Conservation (phyloP, 2,113 vertebrate species). For the Bagarius yarrelli region DNA sequence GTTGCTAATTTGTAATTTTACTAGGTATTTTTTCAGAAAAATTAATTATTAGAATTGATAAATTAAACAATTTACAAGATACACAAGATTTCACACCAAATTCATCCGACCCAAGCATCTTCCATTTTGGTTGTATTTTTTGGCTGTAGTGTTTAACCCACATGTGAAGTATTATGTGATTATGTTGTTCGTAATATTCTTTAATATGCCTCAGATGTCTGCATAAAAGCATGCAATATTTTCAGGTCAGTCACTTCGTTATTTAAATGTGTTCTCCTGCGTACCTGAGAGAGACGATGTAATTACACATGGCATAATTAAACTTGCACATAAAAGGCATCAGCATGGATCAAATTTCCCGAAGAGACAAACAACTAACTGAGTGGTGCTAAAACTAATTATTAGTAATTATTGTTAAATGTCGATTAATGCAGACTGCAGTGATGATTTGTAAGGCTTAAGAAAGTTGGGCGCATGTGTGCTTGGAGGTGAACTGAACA, state of each 20-base stretch:
- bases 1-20: not conserved
- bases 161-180: constrained; percentile 13
- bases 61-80: too few species aligned
- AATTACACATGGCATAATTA: constrained; percentile 58
- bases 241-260: constrained; percentile 53
- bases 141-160: not conserved
- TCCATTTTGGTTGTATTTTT: not conserved
- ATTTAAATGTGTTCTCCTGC: constrained; percentile 35
- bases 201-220: constrained; percentile 14
- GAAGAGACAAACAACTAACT: constrained; percentile 67
- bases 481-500: constrained; percentile 30
- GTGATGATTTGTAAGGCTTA: constrained; percentile 32
- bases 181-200: constrained; percentile 48
- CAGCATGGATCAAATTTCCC: constrained; percentile 57
- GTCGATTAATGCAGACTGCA: constrained; percentile 1
- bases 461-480: not conserved
- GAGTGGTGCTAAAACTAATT: constrained; percentile 51
- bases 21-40: not conserved
- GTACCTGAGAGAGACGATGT: constrained; percentile 44
- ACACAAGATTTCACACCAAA: too few species aligned
- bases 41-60: not conserved
- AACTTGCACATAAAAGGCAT: constrained; percentile 53
- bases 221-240: constrained; percentile 41
- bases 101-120: not conserved
- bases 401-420: constrained; percentile 36